These are phyloP conservation scores for Crotalus viridis DNA, from an alignment of 2,113 vertebrate species.

Conservation along the genomic window DNA sequence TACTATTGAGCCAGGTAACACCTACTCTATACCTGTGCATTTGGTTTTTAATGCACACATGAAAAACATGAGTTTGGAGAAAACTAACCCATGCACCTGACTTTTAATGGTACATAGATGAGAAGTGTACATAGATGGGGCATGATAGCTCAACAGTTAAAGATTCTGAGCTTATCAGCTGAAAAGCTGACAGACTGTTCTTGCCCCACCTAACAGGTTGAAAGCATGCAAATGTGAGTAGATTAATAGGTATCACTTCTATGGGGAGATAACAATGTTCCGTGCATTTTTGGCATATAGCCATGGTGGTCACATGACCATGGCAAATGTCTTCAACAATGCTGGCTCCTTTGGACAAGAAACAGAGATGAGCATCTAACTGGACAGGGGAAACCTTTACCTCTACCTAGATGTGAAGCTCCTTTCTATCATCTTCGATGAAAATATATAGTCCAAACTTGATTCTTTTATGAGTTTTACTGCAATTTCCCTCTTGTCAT, in stretches of 20 bases:
- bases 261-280: no score
- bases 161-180: neutral
- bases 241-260: neutral
- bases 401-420: neutral
- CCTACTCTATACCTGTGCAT: neutral
- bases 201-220: neutral
- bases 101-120: neutral
- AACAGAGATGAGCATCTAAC: neutral
- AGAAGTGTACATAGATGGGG: neutral
- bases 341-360: neutral
- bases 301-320: neutral
- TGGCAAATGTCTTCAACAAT: neutral
- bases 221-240: neutral
- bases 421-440: neutral
- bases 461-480: neutral
- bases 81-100: neutral
- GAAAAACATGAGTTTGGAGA: neutral
- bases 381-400: neutral
- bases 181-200: neutral
- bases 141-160: neutral
- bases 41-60: neutral
- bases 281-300: neutral
- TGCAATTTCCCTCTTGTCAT: neutral
- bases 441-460: neutral
- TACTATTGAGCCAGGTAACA: neutral